Percentiles rank a stretch among this genome's conserved stretches.
phyloP scores from a whole-genome alignment of 2,113 vertebrate species.

The Rissa tridactyla region DNA sequence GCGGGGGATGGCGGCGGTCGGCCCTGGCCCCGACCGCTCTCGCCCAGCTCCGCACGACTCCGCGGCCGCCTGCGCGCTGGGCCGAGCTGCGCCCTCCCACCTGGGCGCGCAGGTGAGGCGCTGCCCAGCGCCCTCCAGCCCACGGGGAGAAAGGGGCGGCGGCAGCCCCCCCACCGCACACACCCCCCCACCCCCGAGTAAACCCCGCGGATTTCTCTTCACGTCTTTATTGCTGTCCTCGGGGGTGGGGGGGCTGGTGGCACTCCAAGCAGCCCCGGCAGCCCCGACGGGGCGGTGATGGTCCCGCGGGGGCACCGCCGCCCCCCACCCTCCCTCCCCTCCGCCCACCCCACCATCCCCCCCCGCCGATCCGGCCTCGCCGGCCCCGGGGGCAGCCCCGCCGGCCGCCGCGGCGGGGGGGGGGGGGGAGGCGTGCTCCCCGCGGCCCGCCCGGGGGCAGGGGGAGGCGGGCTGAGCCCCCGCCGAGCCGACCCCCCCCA shows the following conservation, averaged over 20 bases:
- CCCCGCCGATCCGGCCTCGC: background rate
- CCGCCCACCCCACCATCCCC: too few species aligned
- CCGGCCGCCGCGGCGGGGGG: background rate
- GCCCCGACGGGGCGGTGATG: background rate
- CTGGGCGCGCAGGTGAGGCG: background rate
- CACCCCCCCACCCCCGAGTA: background rate
- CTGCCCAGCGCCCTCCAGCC: background rate
- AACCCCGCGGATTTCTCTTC: background rate
- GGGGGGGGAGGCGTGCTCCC: background rate
- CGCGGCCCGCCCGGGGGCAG: background rate
- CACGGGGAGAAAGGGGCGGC: background rate
- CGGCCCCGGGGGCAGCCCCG: background rate
- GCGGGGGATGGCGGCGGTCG: too few species aligned
- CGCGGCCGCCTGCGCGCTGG: background rate
- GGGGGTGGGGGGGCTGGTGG: background rate
- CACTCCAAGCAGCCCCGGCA: background rate
- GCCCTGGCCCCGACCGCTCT: background rate
- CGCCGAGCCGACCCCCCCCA: background rate
- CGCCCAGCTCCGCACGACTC: background rate
- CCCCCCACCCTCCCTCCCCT: background rate
- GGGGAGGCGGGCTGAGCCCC: background rate
- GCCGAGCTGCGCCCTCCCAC: background rate
- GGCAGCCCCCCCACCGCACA: too few species aligned
- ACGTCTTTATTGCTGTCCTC: background rate
- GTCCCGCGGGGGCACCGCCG: background rate